These are phyloP conservation scores for Macroteleia sp. DNA, from an alignment of 2,888 invertebrate genomes.

Conservation along the genomic window DNA sequence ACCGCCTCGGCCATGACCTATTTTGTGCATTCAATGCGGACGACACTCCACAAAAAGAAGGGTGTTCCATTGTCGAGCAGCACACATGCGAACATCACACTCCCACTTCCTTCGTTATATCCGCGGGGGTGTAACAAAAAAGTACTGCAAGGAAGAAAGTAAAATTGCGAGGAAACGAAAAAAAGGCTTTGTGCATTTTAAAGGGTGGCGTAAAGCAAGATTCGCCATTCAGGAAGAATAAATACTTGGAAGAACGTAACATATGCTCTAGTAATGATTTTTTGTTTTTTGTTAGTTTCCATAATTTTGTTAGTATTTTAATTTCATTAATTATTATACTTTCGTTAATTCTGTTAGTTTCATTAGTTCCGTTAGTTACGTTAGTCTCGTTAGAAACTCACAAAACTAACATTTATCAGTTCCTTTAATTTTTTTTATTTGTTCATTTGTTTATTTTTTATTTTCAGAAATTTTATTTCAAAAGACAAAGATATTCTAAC, in stretches of 20 bases:
- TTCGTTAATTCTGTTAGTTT: no score
- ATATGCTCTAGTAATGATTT: constrained; percentile 8
- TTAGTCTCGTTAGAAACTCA: no score
- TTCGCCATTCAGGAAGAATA: constrained; percentile 3
- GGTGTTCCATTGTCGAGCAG: constrained; percentile 47
- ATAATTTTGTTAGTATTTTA: no score
- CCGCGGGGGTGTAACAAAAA: constrained; percentile 46
- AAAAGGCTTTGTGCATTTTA: constrained; percentile 18
- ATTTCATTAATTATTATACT: no score
- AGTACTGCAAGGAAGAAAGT: constrained; percentile 10
- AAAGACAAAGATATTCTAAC: no score
- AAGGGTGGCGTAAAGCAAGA: constrained; percentile 17
- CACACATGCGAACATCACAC: constrained; percentile 35
- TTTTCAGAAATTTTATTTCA: no score
- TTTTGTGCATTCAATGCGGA: constrained; percentile 48
- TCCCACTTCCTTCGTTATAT: constrained; percentile 35
- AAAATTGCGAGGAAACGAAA: constrained; percentile 28
- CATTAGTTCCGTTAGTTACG: no score
- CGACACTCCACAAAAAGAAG: constrained; percentile 44
- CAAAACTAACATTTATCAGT: no score
- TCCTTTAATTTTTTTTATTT: no score
- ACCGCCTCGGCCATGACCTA: constrained; percentile 59
- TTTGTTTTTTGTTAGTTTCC: no score
- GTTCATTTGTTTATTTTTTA: no score
- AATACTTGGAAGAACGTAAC: constrained; percentile 13